Percentiles rank a stretch among this genome's conserved stretches.
phyloP scores from a whole-genome alignment of 2,888 invertebrate genomes.

The Thereva unica region DNA sequence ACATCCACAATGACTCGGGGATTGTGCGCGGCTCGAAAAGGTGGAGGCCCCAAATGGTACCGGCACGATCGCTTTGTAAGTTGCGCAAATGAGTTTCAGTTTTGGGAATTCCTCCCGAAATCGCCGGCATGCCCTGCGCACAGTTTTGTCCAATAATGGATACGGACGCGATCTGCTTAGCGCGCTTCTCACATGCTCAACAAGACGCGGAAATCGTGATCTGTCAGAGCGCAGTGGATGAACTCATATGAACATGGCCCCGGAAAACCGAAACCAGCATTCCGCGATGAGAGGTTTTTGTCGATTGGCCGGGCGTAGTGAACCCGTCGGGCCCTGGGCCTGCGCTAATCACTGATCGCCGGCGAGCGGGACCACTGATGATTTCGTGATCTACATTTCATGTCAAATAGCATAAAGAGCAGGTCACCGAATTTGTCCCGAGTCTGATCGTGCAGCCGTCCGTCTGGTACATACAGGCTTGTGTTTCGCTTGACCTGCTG shows the following conservation, averaged over 20 bases:
- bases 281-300: constrained; percentile 14
- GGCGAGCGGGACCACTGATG: constrained; percentile 27
- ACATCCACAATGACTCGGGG: constrained; percentile 29
- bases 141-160: neutral
- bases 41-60: constrained; percentile 20
- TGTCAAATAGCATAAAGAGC: constrained; percentile 22
- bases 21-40: constrained; percentile 5
- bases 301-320: neutral
- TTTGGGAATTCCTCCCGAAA: constrained; percentile 17
- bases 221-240: constrained; percentile 14
- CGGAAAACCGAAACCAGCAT: constrained; percentile 18
- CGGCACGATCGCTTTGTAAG: constrained; percentile 22
- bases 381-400: constrained; percentile 34
- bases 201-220: constrained; percentile 21
- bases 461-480: constrained; percentile 14
- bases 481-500: constrained; percentile 31
- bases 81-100: constrained; percentile 26
- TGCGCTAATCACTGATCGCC: constrained; percentile 15
- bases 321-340: constrained; percentile 11
- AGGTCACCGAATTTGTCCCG: constrained; percentile 15
- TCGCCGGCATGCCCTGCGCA: neutral
- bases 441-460: constrained; percentile 19
- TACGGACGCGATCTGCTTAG: neutral
- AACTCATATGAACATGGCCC: constrained; percentile 28
- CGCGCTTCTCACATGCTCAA: constrained; percentile 21